Conservation (phyloP, 2,797 vertebrate genomes). For the Hippocampus kuda region DNA sequence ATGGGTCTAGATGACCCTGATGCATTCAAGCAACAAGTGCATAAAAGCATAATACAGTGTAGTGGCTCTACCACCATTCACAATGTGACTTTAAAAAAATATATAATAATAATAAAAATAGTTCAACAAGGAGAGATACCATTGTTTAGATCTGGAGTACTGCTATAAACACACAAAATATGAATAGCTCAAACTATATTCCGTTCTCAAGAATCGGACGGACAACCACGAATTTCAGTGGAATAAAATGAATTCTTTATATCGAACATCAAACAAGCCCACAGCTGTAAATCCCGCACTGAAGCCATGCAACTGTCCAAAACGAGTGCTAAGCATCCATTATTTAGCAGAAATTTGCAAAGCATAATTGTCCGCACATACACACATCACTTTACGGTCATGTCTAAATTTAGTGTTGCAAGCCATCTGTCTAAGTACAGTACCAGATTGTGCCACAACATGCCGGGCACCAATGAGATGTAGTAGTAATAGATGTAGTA, state of each 20-base stretch:
- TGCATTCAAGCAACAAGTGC: conserved; percentile 9
- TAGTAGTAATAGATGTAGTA: no score
- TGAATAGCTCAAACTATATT: neutral
- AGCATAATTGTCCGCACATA: neutral
- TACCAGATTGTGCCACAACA: no score
- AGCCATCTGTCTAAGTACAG: no score
- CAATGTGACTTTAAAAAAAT: neutral
- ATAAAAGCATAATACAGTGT: conserved; percentile 5
- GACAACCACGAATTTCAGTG: neutral
- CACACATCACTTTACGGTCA: neutral
- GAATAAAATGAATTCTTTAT: neutral
- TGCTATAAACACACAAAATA: neutral
- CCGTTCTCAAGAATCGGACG: neutral
- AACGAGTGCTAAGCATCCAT: conserved; percentile 4
- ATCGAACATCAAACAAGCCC: neutral
- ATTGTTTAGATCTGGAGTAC: neutral
- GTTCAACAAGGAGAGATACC: neutral
- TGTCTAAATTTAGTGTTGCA: no score
- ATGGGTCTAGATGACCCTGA: neutral
- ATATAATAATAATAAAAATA: neutral
- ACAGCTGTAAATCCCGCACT: conserved; percentile 12
- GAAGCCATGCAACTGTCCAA: conserved; percentile 27
- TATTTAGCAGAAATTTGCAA: conserved; percentile 1
- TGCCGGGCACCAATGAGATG: no score
- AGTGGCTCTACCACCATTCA: neutral